Conservation (phyloP, 2,797 vertebrate species). For the Neosalanx taihuensis region DNA sequence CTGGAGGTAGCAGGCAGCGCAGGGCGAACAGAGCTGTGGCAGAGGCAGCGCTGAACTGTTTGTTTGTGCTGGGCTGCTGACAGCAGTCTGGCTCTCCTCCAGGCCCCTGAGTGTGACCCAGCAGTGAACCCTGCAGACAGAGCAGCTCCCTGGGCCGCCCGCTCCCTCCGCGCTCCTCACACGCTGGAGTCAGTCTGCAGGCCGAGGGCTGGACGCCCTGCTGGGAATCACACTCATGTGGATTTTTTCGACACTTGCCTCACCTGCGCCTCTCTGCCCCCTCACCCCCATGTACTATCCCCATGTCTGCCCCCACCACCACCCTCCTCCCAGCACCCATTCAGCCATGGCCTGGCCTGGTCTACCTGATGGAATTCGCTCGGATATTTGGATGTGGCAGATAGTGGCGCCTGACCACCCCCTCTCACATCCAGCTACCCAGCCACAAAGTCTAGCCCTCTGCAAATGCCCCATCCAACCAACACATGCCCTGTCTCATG, state of each 20-base stretch:
- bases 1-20: not conserved
- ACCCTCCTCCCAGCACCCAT: not conserved
- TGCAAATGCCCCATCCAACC: not conserved
- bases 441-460: slow-evolving; percentile 1
- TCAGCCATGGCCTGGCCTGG: not conserved
- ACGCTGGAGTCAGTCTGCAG: not conserved
- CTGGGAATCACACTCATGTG: not conserved
- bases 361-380: slow-evolving; percentile 1
- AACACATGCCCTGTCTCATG: not conserved
- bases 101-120: slow-evolving; percentile 83
- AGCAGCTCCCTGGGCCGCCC: slow-evolving; percentile 39
- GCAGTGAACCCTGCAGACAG: slow-evolving; percentile 88
- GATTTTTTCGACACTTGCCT: not conserved
- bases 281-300: not conserved
- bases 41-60: slow-evolving; percentile 41
- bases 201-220: not conserved
- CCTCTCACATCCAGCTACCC: slow-evolving; percentile 3
- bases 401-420: slow-evolving; percentile 5
- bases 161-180: not conserved
- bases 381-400: slow-evolving; percentile 11
- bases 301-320: not conserved
- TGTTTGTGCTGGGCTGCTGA: slow-evolving; percentile 77
- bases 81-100: slow-evolving; percentile 82
- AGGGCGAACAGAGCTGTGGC: slow-evolving; percentile 26
- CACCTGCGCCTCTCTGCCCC: not conserved